Base-by-base conservation (phyloP, 2,888 invertebrate genomes). In the Selenia dentaria region DNA sequence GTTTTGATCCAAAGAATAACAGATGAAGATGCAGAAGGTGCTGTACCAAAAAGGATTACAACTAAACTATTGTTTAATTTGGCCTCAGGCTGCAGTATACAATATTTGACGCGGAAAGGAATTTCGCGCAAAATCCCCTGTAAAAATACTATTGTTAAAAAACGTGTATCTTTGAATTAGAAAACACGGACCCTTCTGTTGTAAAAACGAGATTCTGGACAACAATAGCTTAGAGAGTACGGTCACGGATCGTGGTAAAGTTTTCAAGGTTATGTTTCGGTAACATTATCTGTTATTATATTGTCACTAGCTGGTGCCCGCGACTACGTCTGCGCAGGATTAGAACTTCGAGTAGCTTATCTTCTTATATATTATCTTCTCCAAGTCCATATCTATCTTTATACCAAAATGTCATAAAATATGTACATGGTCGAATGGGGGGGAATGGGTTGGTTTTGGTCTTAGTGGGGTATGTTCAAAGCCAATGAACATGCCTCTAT, bases 191-290 rank as follows among this genome's bases (percentile, higher is more conserved):
- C 29, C 41, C 28, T 14, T 14, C 25, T 18, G 11, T 40, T 27
- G 16, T 22, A 26, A 48, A 51, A 62, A 49, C 51, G 11, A 41
- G 47, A 38, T 51, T 44, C 39, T 5, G 8, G 22, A 13, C 13
- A 34, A 57, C 51, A 56, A 56, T 46, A 31, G 47, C 16, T 16
- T 3, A 22, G 6, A 22, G 8, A 18, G 36, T 24, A 18, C 27
- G 32, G 39, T 35, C 45, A 34, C 16, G 1, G 39, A 54, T 24
- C 49, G 40, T 36, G 29, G 45, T 32, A 29, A 22, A 24, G 10
- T 35, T 35, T 49, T 51, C 49, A 57, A 54, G 51, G 57, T 51
- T 41, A 43, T 27, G 26, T 44, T 41, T 35, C 9, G 39, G 31
- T 18, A 33, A 11, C 22, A 33, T 32, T 14, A 13, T 26, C 31